Evolutionary conservation across 2,113 vertebrate genomes (phyloP).

Genomic region (Casuarius casuarius): DNA sequence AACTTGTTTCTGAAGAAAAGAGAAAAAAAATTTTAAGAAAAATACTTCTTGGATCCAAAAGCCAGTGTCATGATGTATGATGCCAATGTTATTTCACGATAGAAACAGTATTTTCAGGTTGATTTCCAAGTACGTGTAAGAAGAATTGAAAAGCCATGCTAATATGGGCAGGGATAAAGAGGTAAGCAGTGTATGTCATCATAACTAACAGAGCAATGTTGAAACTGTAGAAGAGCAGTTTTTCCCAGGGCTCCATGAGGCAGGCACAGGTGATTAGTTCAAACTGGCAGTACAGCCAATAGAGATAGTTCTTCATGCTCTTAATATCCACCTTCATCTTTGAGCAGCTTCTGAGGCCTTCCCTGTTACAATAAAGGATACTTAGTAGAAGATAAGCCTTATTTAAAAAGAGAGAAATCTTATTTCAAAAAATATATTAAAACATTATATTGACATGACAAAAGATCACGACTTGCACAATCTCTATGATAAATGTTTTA

Average conservation of each 20-base stretch:
- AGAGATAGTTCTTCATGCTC: conserved; percentile 81
- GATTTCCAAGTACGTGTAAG: conserved; percentile 78
- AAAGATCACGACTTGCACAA: background rate
- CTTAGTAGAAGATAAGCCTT: background rate
- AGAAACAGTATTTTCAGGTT: conserved; percentile 78
- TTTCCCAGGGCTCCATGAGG: conserved; percentile 95
- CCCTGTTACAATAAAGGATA: conserved; percentile 17
- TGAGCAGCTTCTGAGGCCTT: background rate
- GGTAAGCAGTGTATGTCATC: conserved; percentile 87
- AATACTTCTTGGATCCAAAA: background rate
- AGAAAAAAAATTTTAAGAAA: rapidly evolving
- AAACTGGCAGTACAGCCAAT: conserved; percentile 96
- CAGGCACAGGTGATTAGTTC: conserved; percentile 94
- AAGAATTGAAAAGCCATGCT: conserved; percentile 86
- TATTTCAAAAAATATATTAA: background rate
- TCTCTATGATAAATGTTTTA: background rate
- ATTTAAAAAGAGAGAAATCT: background rate
- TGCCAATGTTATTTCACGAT: conserved; percentile 77
- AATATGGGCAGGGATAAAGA: conserved; percentile 85
- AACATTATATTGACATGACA: background rate
- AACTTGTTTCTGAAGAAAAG: background rate
- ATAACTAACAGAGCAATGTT: conserved; percentile 79
- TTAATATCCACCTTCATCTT: conserved; percentile 81
- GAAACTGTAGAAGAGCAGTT: conserved; percentile 89
- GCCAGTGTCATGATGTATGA: rapidly evolving